Base-by-base conservation (phyloP, 2,113 vertebrate genomes). In the Lophius piscatorius region DNA sequence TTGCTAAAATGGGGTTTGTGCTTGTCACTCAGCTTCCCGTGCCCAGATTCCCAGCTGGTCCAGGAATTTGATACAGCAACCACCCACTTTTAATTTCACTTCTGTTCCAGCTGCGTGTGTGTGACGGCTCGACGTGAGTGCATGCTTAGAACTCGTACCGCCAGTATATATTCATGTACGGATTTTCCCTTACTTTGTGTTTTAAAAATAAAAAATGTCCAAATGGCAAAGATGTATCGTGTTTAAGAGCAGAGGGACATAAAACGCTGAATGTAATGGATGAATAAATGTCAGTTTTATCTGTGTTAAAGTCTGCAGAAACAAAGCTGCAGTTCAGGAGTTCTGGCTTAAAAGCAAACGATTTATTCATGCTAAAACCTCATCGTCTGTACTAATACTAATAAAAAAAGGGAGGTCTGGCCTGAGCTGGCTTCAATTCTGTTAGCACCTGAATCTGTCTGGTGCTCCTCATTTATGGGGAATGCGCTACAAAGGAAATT, bases 1-100 rank as follows among this genome's bases (percentile, higher is more conserved):
- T 44, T 44, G 54, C 20, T 17, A 21, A 59, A 35, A 57, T 2
- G 55, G 8, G 31, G 44, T 58, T 64, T 68, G 45, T 31, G 45
- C 68, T 80, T 70, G 17, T 28, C 17, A 3, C 57, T 45, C 23
- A 45, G 21, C 18, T 69, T 67, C 45, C 49, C 39, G 28, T 50
- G 38, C 38, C 49, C 50, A 46, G 51, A 84, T 79, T 69, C 72
- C 62, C 68, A 74, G 73, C 69, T 76, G 70, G 62, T 60, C 36
- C 57, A 18, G 45, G 47, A 58, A 72, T 78, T 67, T 61, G 57
- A 76, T 79, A 70, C 62, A 54, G 45, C 45, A 71, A 63, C 51
- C 61, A 58, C 24, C 18, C 48, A 66, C 44, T 46, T 63, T 56
- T 63, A 63, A 52, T 64, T 54, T 49, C 52, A 57, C 54, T 45